Evolutionary conservation across 2,888 invertebrate genomes (phyloP).

Genomic region (Phorcus lineatus): DNA sequence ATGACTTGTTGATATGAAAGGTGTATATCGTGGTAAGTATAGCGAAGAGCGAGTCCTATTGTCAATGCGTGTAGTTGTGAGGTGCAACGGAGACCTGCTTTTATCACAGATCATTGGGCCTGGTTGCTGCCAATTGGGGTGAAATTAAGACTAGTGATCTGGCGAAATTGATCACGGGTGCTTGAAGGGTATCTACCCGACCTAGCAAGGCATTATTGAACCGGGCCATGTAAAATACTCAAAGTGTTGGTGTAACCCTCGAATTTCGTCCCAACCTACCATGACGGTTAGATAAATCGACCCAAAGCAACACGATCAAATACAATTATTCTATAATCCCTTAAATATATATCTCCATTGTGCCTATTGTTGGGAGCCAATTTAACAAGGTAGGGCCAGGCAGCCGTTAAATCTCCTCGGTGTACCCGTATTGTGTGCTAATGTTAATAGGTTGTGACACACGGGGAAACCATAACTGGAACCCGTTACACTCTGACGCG

Average conservation of each 20-base stretch:
- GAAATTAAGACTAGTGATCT: not conserved
- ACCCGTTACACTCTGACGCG: too few relatives aligned
- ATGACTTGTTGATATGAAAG: not conserved
- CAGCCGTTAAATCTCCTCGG: too few relatives aligned
- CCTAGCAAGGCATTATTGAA: too few relatives aligned
- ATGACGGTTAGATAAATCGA: not conserved
- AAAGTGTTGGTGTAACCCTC: too few relatives aligned
- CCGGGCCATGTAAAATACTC: too few relatives aligned
- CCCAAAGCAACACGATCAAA: not conserved
- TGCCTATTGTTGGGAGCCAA: not conserved
- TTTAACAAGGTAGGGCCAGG: too few relatives aligned
- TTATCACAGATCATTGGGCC: not conserved
- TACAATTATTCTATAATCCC: not conserved
- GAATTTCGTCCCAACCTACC: not conserved
- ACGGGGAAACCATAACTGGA: too few relatives aligned
- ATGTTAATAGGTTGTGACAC: too few relatives aligned
- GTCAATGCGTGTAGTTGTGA: not conserved
- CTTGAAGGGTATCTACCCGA: too few relatives aligned
- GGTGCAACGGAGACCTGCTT: not conserved
- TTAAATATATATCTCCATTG: not conserved
- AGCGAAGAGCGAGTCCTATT: not conserved
- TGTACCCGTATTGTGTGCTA: too few relatives aligned
- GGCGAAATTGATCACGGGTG: not conserved
- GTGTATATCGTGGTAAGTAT: not conserved
- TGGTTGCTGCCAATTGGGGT: constrained; percentile 2